Evolutionary conservation across 2,113 vertebrate species (phyloP), one percentile per base, ranked within the genome.

Genomic region (Catharus bicknelli): DNA sequence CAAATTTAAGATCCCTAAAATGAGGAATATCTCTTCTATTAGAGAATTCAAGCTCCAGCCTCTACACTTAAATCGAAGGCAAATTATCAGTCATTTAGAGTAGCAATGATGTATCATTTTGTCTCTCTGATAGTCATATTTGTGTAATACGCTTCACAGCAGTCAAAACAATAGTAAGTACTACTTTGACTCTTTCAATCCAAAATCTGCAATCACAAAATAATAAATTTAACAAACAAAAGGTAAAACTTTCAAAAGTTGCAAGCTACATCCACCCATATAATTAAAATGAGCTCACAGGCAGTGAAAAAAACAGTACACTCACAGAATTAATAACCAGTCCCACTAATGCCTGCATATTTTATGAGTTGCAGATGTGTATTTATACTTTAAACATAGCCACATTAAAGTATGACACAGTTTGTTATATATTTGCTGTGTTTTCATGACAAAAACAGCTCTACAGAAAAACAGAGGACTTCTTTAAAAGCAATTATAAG

Each of bases 311-410:
- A 94, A 86, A 0, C 16, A 78, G 64, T 80, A 48, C 47, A 23
- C 18, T 86, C 36, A 63, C 63, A 67, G 85, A 92, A 94, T 93
- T 93, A 94, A 95, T 94, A 96, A 92, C 55, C 88, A 93, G 90
- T 83, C 64, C 72, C 57, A 75, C 8, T 43, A 91, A 95, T 30
- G 90, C 61, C 94, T 96, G 90, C 83, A 72, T 90, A 95, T 91
- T 96, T 94, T 95, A 95, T 91, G 90, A 94, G 80, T 47, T 94
- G 64, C 94, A 96, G 94, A 93, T 95, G 90, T 95, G 85, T 72
- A 53, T 67, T 87, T 93, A 87, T 87, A 87, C 50, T 85, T 96
- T 85, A 94, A 96, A 93, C 21, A 84, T 30, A 88, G 21, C 53
- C 48, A 83, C 43, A 74, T 64, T 88, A 53, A 80, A 91, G 34